Conservation (phyloP, 2,888 invertebrate genomes). For the Ariolimax columbianus region DNA sequence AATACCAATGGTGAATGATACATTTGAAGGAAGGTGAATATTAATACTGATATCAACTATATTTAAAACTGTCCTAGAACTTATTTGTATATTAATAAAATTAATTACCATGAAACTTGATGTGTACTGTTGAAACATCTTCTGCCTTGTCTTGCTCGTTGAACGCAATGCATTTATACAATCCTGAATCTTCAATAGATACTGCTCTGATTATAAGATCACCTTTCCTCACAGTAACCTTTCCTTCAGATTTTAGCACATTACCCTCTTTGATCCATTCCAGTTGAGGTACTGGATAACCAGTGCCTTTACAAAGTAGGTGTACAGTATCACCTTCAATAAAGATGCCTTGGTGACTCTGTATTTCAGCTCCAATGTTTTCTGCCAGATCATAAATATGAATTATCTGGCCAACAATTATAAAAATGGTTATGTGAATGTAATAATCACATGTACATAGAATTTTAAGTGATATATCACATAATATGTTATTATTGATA, state of each 20-base stretch:
- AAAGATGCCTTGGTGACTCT: constrained; percentile 63
- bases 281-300: constrained; percentile 68
- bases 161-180: constrained; percentile 72
- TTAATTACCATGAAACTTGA: constrained; percentile 67
- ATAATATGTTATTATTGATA: neutral
- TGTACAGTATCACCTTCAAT: constrained; percentile 69
- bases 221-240: constrained; percentile 60
- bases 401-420: neutral
- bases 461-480: neutral
- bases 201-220: constrained; percentile 66
- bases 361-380: constrained; percentile 65
- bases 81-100: neutral
- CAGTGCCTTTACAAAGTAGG: constrained; percentile 68
- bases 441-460: neutral
- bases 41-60: too few species aligned
- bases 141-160: constrained; percentile 62
- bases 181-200: constrained; percentile 69
- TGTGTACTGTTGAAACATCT: constrained; percentile 66
- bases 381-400: constrained; percentile 58
- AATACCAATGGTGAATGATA: too few species aligned
- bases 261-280: constrained; percentile 69
- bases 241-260: constrained; percentile 58
- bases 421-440: neutral
- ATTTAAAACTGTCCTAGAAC: too few species aligned
- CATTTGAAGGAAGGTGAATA: too few species aligned